phyloP scores from a whole-genome alignment of 1,140 invertebrate genomes.

The Bombus affinis region DNA sequence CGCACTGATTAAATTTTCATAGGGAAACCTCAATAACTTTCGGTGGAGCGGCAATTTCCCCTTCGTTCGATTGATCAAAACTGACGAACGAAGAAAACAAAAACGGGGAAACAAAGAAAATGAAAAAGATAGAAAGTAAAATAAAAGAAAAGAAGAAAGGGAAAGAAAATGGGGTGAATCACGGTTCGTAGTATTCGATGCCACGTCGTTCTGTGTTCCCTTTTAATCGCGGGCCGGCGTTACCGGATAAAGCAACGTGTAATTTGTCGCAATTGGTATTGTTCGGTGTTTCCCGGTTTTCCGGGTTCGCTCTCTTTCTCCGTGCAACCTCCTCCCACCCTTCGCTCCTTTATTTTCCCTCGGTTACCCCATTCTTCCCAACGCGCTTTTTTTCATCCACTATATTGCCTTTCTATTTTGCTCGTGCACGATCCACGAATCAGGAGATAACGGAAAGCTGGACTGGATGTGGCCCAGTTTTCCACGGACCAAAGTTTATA shows the following conservation, averaged over 20 bases:
- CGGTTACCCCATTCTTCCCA: constrained; percentile 12
- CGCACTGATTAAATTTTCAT: constrained; percentile 10
- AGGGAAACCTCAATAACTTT: background rate
- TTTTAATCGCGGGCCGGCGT: constrained; percentile 39
- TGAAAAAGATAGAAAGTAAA: background rate
- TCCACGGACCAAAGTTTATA: constrained; percentile 66
- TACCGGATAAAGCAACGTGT: constrained; percentile 41
- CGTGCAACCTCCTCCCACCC: background rate
- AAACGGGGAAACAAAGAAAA: background rate
- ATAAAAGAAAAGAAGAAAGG: background rate
- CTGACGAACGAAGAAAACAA: background rate
- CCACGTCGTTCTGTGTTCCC: background rate
- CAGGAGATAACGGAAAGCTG: constrained; percentile 31
- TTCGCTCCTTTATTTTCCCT: constrained; percentile 3
- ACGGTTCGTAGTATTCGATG: constrained; percentile 11
- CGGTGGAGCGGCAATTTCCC: background rate
- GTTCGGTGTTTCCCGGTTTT: constrained; percentile 37
- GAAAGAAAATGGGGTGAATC: background rate
- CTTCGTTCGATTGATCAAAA: background rate
- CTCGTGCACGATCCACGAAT: constrained; percentile 38
- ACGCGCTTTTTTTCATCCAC: constrained; percentile 5
- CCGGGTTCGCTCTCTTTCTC: background rate
- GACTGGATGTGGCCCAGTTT: constrained; percentile 59
- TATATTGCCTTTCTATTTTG: constrained; percentile 23
- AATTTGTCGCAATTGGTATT: constrained; percentile 51